Evolutionary conservation across 37 sponge, comb jelly and placozoan genomes (phyloP).

Genomic region (Axinella damicornis): DNA sequence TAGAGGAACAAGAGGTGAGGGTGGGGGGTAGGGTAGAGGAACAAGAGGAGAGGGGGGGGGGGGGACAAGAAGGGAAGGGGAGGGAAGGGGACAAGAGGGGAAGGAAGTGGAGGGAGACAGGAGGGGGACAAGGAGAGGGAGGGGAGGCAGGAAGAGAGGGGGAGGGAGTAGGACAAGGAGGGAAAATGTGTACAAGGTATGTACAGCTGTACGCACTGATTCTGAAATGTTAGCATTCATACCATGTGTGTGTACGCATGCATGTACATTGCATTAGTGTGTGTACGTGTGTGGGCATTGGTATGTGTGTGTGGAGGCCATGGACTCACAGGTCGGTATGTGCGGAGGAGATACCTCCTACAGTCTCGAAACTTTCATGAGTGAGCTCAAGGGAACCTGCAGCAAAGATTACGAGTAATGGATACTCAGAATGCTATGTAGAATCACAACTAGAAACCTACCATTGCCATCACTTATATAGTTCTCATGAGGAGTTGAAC

Average conservation of each 20-base stretch:
- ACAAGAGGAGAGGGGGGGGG: not conserved
- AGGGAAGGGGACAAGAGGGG: not conserved
- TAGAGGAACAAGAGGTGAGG: not conserved
- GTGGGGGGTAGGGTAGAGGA: not conserved
- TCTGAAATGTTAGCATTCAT: too few species aligned
- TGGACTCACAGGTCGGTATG: constrained; percentile 10
- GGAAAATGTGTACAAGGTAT: not conserved
- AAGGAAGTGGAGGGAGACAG: not conserved
- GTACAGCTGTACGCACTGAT: too few species aligned
- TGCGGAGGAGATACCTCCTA: constrained; percentile 29
- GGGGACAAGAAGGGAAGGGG: not conserved
- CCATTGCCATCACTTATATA: too few species aligned
- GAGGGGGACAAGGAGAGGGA: not conserved
- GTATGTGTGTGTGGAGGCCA: too few species aligned
- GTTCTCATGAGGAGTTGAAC: too few species aligned
- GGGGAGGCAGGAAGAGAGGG: not conserved
- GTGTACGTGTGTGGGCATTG: too few species aligned
- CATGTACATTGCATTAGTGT: too few species aligned
- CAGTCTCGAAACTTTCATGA: constrained; percentile 47
- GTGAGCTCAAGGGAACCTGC: too few species aligned
- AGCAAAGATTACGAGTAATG: too few species aligned
- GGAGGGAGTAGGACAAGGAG: not conserved
- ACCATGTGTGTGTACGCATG: too few species aligned
- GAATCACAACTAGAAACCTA: too few species aligned
- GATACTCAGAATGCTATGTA: too few species aligned